These are phyloP conservation scores for Chionoecetes opilio DNA, from an alignment of 1,140 invertebrate species.

Conservation along the genomic window DNA sequence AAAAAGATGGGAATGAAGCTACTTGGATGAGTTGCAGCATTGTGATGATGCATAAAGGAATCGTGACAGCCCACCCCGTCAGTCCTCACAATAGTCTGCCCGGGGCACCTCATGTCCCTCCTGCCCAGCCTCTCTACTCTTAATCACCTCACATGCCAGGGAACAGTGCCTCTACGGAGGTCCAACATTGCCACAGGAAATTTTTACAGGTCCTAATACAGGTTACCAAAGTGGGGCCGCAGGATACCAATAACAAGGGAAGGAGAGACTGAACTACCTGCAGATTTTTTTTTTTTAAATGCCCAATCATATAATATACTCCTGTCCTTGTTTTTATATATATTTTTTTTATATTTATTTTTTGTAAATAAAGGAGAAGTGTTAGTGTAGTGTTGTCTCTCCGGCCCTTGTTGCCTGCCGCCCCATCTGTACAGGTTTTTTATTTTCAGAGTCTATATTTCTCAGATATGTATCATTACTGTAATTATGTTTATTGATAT, in stretches of 20 bases:
- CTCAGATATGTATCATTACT: conserved; percentile 80
- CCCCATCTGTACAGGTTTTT: conserved; percentile 79
- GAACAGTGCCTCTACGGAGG: conserved; percentile 75
- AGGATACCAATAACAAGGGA: conserved; percentile 76
- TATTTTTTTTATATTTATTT: conserved; percentile 59
- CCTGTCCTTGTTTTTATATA: conserved; percentile 55
- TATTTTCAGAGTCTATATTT: conserved; percentile 80
- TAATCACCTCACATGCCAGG: conserved; percentile 78
- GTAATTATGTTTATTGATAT: conserved; percentile 80
- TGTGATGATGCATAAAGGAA: conserved; percentile 57
- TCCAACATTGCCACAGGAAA: conserved; percentile 77
- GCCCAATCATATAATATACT: conserved; percentile 50
- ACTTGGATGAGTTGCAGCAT: conserved; percentile 69
- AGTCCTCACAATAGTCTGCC: conserved; percentile 38
- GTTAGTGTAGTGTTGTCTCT: conserved; percentile 11
- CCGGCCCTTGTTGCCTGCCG: conserved; percentile 73
- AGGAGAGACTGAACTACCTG: conserved; percentile 38
- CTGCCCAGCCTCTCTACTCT: conserved; percentile 70
- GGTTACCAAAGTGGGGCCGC: conserved; percentile 75
- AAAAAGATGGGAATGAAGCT: conserved; percentile 75
- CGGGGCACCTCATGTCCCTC: conserved; percentile 44
- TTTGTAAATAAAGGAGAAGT: conserved; percentile 63
- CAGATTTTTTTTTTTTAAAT: conserved; percentile 38
- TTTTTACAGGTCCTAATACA: conserved; percentile 79
- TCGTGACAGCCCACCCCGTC: conserved; percentile 37